Conservation (phyloP, 2,113 vertebrate species). For the Ellobius talpinus region DNA sequence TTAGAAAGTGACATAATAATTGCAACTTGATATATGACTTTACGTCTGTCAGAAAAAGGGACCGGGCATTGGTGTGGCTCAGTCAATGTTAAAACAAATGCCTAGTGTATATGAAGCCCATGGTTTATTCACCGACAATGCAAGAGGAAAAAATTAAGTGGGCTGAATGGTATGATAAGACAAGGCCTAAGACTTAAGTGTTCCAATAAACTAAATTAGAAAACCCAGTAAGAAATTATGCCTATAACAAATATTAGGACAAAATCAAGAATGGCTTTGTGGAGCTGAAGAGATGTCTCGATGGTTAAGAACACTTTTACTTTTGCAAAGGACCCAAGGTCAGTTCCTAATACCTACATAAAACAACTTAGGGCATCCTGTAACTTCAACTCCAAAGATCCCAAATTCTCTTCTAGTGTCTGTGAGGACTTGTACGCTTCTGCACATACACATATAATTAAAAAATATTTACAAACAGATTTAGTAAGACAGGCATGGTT, state of each 20-base stretch:
- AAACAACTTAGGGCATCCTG: neutral
- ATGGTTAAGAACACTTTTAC: neutral
- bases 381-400: neutral
- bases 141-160: neutral
- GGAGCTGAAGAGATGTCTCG: neutral
- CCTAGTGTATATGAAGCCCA: rapidly evolving
- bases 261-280: neutral
- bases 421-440: neutral
- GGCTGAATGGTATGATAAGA: neutral
- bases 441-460: neutral
- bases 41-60: neutral
- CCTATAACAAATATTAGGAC: neutral
- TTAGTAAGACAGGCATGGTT: too few relatives aligned
- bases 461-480: neutral
- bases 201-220: neutral
- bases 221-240: neutral
- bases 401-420: neutral
- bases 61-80: neutral
- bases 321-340: neutral
- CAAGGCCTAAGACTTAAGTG: neutral
- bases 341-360: neutral
- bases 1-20: neutral
- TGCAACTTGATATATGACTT: neutral
- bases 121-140: neutral
- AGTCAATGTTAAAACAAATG: neutral